phyloP scores from a whole-genome alignment of 2,797 vertebrate species.

The Oreonectes daqikongensis region DNA sequence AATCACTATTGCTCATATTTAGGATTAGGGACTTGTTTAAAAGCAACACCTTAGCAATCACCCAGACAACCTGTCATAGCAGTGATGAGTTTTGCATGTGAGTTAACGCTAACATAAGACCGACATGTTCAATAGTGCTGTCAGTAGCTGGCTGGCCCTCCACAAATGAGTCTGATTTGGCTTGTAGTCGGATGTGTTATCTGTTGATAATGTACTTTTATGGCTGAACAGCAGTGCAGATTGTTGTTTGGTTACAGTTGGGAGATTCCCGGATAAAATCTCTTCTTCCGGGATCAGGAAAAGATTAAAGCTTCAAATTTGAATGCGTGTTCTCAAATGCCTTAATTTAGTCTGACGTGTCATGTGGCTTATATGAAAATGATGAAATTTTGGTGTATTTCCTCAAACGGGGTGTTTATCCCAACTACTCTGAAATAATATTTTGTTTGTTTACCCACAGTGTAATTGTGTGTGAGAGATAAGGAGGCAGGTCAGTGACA shows the following conservation, averaged over 20 bases:
- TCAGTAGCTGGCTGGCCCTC: background rate
- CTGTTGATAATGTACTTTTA: constrained; percentile 5
- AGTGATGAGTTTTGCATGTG: background rate
- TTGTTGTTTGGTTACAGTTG: constrained; percentile 23
- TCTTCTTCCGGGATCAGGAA: constrained; percentile 45
- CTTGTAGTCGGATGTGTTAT: background rate
- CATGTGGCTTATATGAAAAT: constrained; percentile 14
- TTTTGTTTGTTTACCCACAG: constrained; percentile 1
- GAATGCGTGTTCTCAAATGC: constrained; percentile 28
- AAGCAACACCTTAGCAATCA: background rate
- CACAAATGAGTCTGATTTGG: background rate
- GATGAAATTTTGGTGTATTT: background rate
- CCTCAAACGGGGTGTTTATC: background rate
- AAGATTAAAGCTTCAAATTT: constrained; percentile 35
- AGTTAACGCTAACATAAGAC: background rate
- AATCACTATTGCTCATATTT: no score
- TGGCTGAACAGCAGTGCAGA: constrained; percentile 8
- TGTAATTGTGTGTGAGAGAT: constrained; percentile 18
- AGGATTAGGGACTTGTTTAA: no score
- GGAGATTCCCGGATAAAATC: constrained; percentile 38
- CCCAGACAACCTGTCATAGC: background rate
- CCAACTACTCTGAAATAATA: background rate
- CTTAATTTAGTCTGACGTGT: background rate
- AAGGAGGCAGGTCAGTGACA: constrained; percentile 18
- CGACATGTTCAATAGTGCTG: background rate